Conservation (phyloP, 2,888 invertebrate species). For the Loripinus fragilis region DNA sequence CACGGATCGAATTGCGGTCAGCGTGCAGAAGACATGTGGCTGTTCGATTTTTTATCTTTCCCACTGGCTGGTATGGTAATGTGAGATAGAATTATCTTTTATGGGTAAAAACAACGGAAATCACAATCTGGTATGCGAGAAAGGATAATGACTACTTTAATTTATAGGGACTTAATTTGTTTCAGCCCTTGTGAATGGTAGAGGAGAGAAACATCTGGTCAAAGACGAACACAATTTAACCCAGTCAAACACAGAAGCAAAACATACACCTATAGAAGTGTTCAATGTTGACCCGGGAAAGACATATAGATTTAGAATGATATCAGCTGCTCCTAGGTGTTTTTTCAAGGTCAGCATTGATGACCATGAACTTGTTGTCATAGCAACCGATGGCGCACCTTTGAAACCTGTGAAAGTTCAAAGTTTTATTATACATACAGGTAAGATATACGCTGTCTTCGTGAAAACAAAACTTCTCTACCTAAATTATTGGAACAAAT, state of each 20-base stretch:
- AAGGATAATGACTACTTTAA: too few relatives aligned
- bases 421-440: slow-evolving; percentile 59
- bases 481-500: too few relatives aligned
- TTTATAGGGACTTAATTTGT: too few relatives aligned
- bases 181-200: slow-evolving; percentile 59
- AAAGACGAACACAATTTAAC: slow-evolving; percentile 30
- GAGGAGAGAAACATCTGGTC: slow-evolving; percentile 52
- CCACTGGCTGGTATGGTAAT: too few relatives aligned
- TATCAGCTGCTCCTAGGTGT: slow-evolving; percentile 62
- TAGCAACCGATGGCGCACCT: slow-evolving; percentile 68
- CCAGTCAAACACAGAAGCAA: slow-evolving; percentile 25
- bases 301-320: slow-evolving; percentile 69
- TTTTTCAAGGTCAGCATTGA: slow-evolving; percentile 66
- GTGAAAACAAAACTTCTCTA: too few relatives aligned
- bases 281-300: slow-evolving; percentile 58
- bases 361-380: slow-evolving; percentile 60
- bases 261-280: slow-evolving; percentile 65
- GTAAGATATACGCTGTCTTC: too few relatives aligned
- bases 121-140: too few relatives aligned
- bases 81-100: too few relatives aligned
- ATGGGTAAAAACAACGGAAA: too few relatives aligned
- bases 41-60: too few relatives aligned
- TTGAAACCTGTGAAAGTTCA: slow-evolving; percentile 54
- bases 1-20: too few relatives aligned
- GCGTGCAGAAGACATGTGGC: too few relatives aligned